Percentiles rank a stretch among this genome's conserved stretches.
These are phyloP conservation scores for Bos javanicus DNA, from an alignment of 2,113 vertebrate genomes.

Conservation along the genomic window DNA sequence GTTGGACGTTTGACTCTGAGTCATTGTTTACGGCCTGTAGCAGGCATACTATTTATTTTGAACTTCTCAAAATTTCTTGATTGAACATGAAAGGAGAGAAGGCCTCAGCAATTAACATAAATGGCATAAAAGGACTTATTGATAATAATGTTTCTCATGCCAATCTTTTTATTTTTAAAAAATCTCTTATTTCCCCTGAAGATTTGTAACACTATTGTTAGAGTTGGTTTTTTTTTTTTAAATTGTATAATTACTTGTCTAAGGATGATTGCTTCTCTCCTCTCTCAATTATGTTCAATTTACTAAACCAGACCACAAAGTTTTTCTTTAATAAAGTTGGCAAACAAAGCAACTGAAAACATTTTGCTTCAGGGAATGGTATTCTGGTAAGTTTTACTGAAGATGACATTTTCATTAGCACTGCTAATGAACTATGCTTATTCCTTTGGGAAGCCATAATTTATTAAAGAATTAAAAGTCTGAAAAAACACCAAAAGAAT, in stretches of 20 bases:
- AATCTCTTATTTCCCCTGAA: background rate
- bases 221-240: background rate
- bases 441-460: conserved; percentile 56
- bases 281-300: conserved; percentile 23
- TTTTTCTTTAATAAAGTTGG: conserved; percentile 56
- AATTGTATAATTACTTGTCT: background rate
- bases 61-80: background rate
- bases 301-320: conserved; percentile 32
- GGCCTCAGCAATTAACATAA: background rate
- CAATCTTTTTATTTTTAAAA: background rate
- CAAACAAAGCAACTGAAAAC: conserved; percentile 54
- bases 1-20: background rate
- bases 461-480: conserved; percentile 59
- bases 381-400: conserved; percentile 52
- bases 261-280: background rate
- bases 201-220: background rate
- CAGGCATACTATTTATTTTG: background rate
- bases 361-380: conserved; percentile 42
- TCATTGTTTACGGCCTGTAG: background rate
- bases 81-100: background rate
- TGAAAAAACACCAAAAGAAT: conserved; percentile 47
- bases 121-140: background rate
- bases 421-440: conserved; percentile 57
- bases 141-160: background rate
- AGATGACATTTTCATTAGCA: conserved; percentile 65